Evolutionary conservation across 1,140 invertebrate genomes (phyloP), one percentile per base, ranked within the genome.

Genomic region (Oppia nitens): DNA sequence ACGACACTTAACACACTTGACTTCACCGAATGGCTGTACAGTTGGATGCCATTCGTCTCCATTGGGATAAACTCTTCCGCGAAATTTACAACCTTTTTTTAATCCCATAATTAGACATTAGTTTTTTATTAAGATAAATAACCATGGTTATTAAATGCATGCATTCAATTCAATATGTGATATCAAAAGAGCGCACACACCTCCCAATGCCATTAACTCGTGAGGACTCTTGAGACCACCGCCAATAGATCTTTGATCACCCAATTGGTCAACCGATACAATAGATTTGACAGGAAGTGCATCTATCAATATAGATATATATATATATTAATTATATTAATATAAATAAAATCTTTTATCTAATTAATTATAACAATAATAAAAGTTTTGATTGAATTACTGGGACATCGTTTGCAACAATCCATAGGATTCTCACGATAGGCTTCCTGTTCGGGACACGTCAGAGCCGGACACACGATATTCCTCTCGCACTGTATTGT

Each of bases 31-130:
- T 9, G 71, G 69, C 66, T 82, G 81, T 54, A 91, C 76, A 9
- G 79, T 77, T 0, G 87, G 87, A 75, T 90, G 85, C 78, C 85
- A 90, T 67, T 87, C 83, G 64, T 82, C 79, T 11, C 86, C 85
- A 66, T 90, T 90, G 56, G 80, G 77, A 61, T 81, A 79, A 21
- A 82, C 76, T 45, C 77, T 76, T 26, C 79, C 75, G 53, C 62
- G 55, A 29, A 62, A 63, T 24, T 54, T 53, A 57, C 70, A 71
- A 6, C 69, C 70, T 61, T 64, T 26, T 0, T n/a, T n/a, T n/a
- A n/a, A n/a, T n/a, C n/a, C n/a, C n/a, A n/a, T n/a, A n/a, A n/a
- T n/a, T n/a, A n/a, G n/a, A n/a, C n/a, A n/a, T n/a, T n/a, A n/a
- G n/a, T n/a, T n/a, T n/a, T n/a, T n/a, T n/a, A n/a, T n/a, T n/a